Percentiles rank a stretch among this genome's conserved stretches.
phyloP scores from a whole-genome alignment of 2,113 vertebrate species.

The Calidris pugnax region DNA sequence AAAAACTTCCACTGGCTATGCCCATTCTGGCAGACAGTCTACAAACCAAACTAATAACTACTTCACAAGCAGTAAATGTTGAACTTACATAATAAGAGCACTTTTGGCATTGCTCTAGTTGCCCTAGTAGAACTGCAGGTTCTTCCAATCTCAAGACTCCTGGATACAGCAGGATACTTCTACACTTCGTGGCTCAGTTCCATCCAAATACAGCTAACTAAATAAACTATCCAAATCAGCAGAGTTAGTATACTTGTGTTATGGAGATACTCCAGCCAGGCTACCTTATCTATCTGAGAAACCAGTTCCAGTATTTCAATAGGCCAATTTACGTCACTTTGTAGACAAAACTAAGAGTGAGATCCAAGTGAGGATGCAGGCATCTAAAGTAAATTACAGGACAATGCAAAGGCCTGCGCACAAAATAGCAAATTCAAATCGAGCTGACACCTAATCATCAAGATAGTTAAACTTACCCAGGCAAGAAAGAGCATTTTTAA shows the following conservation, averaged over 20 bases:
- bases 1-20: conserved; percentile 4
- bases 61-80: conserved; percentile 7
- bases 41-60: background rate
- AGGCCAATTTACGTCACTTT: background rate
- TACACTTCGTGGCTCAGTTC: background rate
- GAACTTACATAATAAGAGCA: background rate
- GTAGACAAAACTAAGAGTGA: background rate
- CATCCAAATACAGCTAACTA: background rate
- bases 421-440: background rate
- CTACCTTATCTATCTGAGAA: background rate
- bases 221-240: background rate
- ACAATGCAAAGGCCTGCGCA: background rate
- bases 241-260: background rate
- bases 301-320: background rate
- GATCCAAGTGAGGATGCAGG: background rate
- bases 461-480: background rate
- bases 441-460: background rate
- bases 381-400: background rate
- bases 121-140: background rate
- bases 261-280: background rate
- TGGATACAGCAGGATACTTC: background rate
- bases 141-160: background rate
- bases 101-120: background rate
- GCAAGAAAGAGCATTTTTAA: background rate
- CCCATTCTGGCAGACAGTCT: background rate